phyloP scores from a whole-genome alignment of 2,888 invertebrate genomes.

The Chloroclystis v-ata region DNA sequence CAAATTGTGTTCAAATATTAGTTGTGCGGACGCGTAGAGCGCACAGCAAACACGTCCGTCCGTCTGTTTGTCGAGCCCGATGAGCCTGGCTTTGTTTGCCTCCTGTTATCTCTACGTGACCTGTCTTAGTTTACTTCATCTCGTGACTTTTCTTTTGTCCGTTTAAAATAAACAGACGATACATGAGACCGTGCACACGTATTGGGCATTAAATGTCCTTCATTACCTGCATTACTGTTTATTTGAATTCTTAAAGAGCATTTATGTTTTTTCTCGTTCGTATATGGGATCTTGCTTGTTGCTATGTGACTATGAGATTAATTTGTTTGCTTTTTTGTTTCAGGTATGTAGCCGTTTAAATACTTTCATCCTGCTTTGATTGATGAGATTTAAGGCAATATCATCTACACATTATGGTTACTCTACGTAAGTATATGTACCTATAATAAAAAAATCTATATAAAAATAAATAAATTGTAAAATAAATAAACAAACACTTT shows the following conservation, averaged over 20 bases:
- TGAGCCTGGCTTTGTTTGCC: slow-evolving; percentile 51
- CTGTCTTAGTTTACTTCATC: slow-evolving; percentile 43
- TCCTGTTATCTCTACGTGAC: slow-evolving; percentile 55
- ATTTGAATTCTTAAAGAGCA: slow-evolving; percentile 16
- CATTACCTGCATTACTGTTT: slow-evolving; percentile 25
- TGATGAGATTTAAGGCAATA: not conserved
- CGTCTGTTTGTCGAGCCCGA: slow-evolving; percentile 61
- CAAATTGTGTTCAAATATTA: slow-evolving; percentile 73
- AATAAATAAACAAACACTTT: no score
- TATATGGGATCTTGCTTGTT: slow-evolving; percentile 5
- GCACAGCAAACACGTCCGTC: slow-evolving; percentile 55
- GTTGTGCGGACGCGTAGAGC: slow-evolving; percentile 53
- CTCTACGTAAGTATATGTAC: not conserved
- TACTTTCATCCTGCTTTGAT: not conserved
- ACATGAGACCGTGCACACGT: slow-evolving; percentile 49
- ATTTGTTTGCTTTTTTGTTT: slow-evolving; percentile 33
- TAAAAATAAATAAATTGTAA: no score
- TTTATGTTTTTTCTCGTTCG: slow-evolving; percentile 11
- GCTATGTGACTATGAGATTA: slow-evolving; percentile 13
- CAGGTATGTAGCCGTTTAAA: slow-evolving; percentile 40
- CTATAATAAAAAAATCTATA: no score
- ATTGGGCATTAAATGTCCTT: slow-evolving; percentile 37
- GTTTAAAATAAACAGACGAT: slow-evolving; percentile 42
- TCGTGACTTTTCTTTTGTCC: slow-evolving; percentile 43
- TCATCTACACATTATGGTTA: not conserved